Evolutionary conservation across 2,113 vertebrate genomes (phyloP).

Genomic region (Alexandromys fortis): DNA sequence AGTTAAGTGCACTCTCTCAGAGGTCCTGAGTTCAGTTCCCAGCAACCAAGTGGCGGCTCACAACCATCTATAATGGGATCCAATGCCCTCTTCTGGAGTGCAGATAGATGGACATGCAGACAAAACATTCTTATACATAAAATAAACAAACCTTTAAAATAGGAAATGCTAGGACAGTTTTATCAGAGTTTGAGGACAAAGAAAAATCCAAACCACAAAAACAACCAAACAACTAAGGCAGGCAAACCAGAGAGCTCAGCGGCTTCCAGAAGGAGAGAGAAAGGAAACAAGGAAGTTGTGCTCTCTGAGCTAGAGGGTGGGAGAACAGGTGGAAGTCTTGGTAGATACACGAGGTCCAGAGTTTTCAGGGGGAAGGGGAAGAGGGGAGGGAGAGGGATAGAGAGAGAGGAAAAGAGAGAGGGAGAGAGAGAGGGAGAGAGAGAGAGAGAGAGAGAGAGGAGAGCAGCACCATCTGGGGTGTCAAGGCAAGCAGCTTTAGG

Average conservation of each 20-base stretch:
- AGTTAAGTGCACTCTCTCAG: neutral
- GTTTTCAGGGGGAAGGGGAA: no score
- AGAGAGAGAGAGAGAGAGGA: no score
- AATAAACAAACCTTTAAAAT: neutral
- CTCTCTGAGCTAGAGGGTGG: neutral
- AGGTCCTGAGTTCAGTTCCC: neutral
- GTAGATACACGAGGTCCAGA: neutral
- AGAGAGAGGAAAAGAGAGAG: no score
- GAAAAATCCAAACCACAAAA: neutral
- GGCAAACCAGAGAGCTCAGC: neutral
- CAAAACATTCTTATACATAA: neutral
- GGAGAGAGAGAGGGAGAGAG: no score
- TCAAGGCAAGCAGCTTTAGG: neutral
- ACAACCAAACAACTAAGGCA: neutral
- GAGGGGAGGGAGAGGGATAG: no score
- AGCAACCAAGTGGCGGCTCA: neutral
- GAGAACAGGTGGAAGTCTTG: neutral
- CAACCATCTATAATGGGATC: neutral
- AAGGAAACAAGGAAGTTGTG: no score
- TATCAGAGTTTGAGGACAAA: neutral
- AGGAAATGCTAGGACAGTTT: neutral
- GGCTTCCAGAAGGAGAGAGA: neutral
- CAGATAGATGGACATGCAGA: neutral
- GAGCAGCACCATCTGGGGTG: neutral
- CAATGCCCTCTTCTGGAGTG: neutral